Evolutionary conservation across 53 echinoderm and acorn worm genomes (phyloP).

Genomic region (Apostichopus leukothele): DNA sequence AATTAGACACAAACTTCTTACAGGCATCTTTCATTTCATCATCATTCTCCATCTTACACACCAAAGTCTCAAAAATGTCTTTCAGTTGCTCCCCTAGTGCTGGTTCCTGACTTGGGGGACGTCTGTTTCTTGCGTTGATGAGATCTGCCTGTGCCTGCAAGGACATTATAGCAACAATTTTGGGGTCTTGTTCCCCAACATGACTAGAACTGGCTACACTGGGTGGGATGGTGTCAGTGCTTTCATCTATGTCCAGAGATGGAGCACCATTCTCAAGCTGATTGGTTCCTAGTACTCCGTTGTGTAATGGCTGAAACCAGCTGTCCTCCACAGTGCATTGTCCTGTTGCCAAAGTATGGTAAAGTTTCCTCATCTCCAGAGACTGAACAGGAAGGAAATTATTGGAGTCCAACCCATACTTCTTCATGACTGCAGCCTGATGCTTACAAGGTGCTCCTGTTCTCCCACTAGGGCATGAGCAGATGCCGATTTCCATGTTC

Average conservation of each 20-base stretch:
- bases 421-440: conserved; percentile 58
- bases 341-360: conserved; percentile 55
- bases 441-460: conserved; percentile 69
- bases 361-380: conserved; percentile 46
- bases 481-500: conserved; percentile 48
- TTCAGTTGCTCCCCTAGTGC: conserved; percentile 4
- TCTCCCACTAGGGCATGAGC: conserved; percentile 58
- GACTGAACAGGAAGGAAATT: conserved; percentile 58
- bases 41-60: not conserved
- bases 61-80: conserved; percentile 23
- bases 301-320: conserved; percentile 29
- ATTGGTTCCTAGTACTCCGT: conserved; percentile 17
- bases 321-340: conserved; percentile 29
- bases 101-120: conserved; percentile 5
- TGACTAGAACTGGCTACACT: not conserved
- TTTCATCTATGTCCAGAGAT: not conserved
- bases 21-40: conserved; percentile 19
- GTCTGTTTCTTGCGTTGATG: conserved; percentile 20
- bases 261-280: not conserved
- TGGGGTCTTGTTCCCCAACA: conserved; percentile 27
- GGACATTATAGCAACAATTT: too few species aligned
- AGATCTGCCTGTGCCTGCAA: conserved; percentile 40
- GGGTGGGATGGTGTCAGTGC: not conserved
- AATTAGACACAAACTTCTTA: conserved; percentile 19
- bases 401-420: conserved; percentile 39